phyloP scores from a whole-genome alignment of 2,113 vertebrate genomes.

The Ranitomeya imitator region DNA sequence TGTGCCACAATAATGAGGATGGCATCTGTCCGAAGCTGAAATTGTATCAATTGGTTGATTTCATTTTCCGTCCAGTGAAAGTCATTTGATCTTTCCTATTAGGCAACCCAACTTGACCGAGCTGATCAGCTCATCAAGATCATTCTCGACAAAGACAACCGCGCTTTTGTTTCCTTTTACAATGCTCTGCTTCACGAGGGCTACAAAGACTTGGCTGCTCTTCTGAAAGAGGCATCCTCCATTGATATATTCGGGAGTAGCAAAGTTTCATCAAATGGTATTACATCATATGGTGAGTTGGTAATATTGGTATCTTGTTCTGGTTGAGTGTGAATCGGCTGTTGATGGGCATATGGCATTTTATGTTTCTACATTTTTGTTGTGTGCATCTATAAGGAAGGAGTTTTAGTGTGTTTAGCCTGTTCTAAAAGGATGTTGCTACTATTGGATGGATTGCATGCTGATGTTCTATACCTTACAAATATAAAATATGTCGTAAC shows the following conservation, averaged over 20 bases:
- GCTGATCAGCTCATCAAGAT: conserved; percentile 82
- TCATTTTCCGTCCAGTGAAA: neutral
- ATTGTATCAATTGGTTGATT: neutral
- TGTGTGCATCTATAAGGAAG: neutral
- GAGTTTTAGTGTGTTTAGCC: neutral
- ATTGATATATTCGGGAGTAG: conserved; percentile 63
- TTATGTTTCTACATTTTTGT: neutral
- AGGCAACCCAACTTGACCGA: conserved; percentile 82
- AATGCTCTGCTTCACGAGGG: conserved; percentile 87
- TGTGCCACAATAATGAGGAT: neutral
- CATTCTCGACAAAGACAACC: conserved; percentile 86
- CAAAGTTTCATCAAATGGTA: conserved; percentile 72
- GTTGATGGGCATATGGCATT: neutral
- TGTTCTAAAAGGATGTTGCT: neutral
- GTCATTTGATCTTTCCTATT: conserved; percentile 45
- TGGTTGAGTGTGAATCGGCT: neutral
- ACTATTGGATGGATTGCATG: neutral
- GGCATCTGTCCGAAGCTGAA: neutral
- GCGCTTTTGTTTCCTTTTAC: conserved; percentile 90
- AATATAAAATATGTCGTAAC: too few relatives aligned
- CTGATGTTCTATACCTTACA: too few relatives aligned
- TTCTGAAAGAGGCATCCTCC: conserved; percentile 80
- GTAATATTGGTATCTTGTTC: neutral
- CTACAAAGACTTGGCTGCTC: conserved; percentile 84
- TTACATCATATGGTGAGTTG: conserved; percentile 80